Evolutionary conservation across 2,888 invertebrate species (phyloP), one percentile per base, ranked within the genome.

Genomic region (Heliconius ethilla): DNA sequence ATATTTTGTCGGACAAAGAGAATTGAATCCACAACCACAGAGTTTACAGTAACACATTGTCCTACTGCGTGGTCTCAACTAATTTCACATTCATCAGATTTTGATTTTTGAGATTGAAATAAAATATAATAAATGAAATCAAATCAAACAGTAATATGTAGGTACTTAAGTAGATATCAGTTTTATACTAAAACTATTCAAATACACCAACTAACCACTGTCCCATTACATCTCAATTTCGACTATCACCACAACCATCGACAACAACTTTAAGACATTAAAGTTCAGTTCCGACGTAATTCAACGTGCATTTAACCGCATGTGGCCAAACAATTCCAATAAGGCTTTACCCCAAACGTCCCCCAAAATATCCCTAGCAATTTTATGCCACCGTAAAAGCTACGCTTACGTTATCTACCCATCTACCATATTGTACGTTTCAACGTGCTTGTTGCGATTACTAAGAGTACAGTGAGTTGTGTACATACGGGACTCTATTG

Each of bases 361-460:
- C 74, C 76, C 78, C 81, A 27, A 79, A 82, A 81, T 79, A 76
- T 81, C 82, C 83, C 81, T 79, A 81, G 82, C 82, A 82, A 83
- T 83, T 84, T 85, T 80, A 83, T 83, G 84, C 81, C 82, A 86
- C 86, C 86, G 88, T 89, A 89, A 91, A 91, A 87, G 88, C 89
- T 87, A 89, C 89, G 90, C 89, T 92, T 89, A 89, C 88, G 92
- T 92, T 92, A 92, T 92, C 92, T 91, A 87, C 89, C 90, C 91
- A 91, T 93, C 92, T 88, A 87, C 88, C 92, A 90, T 92, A 91
- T 92, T 93, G 92, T 92, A 91, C 88, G 91, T 90, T 92, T 92
- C 89, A 88, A 89, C 86, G 87, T 81, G 86, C 88, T 89, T 90
- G 91, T 92, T 89, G 89, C 91, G 90, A 88, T 87, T 87, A 84